Base-by-base conservation (phyloP, 1,140 invertebrate genomes). In the Pristionchus pacificus region DNA sequence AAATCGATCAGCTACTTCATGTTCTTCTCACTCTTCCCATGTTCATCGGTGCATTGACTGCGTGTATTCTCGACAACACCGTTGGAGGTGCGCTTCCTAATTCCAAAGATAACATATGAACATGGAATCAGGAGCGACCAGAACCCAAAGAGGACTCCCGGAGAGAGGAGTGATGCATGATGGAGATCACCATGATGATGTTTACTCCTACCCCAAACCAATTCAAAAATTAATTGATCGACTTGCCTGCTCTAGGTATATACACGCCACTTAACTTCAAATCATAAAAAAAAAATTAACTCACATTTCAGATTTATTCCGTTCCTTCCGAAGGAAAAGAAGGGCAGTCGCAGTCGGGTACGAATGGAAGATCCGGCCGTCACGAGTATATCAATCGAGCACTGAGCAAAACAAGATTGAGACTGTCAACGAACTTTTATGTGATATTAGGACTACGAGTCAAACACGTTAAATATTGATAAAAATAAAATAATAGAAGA, bases 41-140 rank as follows among this genome's bases (percentile, higher is more conserved):
- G 74, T 85, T 85, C 74, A 75, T 84, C 29, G 85, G 84, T 10
- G 85, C 82, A 27, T 60, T 84, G 15, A 67, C 83, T 33, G 85
- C 84, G 19, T 84, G 80, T 63, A 76, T 86, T 57, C 68, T 85
- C 6, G 85, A 86, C 75, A 86, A 86, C 66, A 84, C 85, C 0
- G 79, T 85, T 2, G 82, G 81, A 70, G 85, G 84, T 83, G 76
- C 70, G 65, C 49, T 13, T 55, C 32, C n/a, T 10, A 15, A 24
- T 71, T 75, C 24, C 38, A 28, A n/a, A 31, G 32, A 13, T 24
- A 74, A 14, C 59, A 3, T n/a, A 29, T 6, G 6, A 2, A 57
- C 28, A 14, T 72, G 19, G 15, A 62, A 76, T 71, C 60, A 79
- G 79, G 79, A 24, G 80, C 80, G 14, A 80, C 81, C n/a, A 68